Conservation (phyloP, 2,797 vertebrate genomes). For the Sylvilagus floridanus region DNA sequence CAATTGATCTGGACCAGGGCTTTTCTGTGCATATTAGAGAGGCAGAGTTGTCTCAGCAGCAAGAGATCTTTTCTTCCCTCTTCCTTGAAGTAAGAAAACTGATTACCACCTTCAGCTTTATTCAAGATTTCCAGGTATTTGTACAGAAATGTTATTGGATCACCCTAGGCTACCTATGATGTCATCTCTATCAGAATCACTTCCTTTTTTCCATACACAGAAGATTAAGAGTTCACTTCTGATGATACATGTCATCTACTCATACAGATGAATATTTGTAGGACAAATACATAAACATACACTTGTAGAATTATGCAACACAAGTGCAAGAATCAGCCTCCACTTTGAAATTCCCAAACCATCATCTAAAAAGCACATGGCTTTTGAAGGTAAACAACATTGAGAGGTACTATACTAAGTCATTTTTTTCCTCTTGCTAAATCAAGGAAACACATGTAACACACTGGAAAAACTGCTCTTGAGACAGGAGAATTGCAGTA, state of each 20-base stretch:
- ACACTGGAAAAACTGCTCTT: not conserved
- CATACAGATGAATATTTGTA: conserved; percentile 17
- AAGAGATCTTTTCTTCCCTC: not conserved
- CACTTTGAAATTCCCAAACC: conserved; percentile 6
- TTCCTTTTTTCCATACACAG: conserved; percentile 9
- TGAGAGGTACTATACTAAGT: not conserved
- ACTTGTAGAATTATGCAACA: not conserved
- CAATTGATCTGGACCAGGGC: not conserved
- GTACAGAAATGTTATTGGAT: not conserved
- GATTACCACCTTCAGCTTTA: not conserved
- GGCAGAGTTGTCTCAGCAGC: not conserved
- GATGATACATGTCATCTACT: not conserved
- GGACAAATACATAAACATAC: not conserved
- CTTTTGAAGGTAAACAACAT: conserved; percentile 39
- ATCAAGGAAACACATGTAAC: conserved; percentile 9
- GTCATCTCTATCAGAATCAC: not conserved
- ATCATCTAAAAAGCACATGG: conserved; percentile 8
- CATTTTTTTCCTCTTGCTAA: conserved; percentile 6
- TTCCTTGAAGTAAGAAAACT: not conserved
- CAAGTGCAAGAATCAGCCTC: not conserved
- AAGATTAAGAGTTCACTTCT: conserved; percentile 6
- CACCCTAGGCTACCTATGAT: not conserved
- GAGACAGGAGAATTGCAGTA: not conserved
- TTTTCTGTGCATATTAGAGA: not conserved
- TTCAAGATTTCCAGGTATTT: not conserved